These are phyloP conservation scores for Onychorhynchus coronatus DNA, from an alignment of 2,113 vertebrate species.

Conservation along the genomic window DNA sequence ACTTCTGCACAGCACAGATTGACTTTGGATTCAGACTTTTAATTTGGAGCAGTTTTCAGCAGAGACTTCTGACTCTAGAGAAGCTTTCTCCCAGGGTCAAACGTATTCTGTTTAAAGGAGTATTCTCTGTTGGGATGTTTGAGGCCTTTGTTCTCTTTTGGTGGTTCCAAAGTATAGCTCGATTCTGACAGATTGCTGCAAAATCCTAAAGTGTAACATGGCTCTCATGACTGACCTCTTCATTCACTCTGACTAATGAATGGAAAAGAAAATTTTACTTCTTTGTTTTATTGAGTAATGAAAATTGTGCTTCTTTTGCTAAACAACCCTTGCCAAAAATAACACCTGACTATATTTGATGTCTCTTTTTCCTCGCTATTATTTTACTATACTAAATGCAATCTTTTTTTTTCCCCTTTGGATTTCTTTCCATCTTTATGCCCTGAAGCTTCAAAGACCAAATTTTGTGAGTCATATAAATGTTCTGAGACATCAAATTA, in stretches of 20 bases:
- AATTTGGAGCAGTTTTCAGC: background rate
- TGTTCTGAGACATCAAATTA: conserved; percentile 67
- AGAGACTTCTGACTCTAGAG: background rate
- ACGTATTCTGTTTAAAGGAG: background rate
- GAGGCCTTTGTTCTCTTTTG: background rate
- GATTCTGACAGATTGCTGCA: background rate
- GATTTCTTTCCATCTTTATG: conserved; percentile 13
- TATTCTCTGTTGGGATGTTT: background rate
- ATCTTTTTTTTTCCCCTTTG: conserved; percentile 25
- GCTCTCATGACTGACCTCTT: background rate
- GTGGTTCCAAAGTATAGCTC: background rate
- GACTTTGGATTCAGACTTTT: background rate
- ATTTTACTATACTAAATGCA: conserved; percentile 57
- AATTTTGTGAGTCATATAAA: conserved; percentile 69
- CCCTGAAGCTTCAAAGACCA: conserved; percentile 38
- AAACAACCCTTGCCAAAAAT: conserved; percentile 27
- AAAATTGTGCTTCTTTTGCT: background rate
- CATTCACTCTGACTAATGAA: background rate
- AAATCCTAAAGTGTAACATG: background rate
- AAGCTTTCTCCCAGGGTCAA: background rate
- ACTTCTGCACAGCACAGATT: background rate
- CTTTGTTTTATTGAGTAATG: conserved; percentile 14
- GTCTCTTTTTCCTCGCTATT: conserved; percentile 27
- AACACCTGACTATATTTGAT: conserved; percentile 33
- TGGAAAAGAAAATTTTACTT: conserved; percentile 10